Evolutionary conservation across 2,113 vertebrate genomes (phyloP).

Genomic region (Tautogolabrus adspersus): DNA sequence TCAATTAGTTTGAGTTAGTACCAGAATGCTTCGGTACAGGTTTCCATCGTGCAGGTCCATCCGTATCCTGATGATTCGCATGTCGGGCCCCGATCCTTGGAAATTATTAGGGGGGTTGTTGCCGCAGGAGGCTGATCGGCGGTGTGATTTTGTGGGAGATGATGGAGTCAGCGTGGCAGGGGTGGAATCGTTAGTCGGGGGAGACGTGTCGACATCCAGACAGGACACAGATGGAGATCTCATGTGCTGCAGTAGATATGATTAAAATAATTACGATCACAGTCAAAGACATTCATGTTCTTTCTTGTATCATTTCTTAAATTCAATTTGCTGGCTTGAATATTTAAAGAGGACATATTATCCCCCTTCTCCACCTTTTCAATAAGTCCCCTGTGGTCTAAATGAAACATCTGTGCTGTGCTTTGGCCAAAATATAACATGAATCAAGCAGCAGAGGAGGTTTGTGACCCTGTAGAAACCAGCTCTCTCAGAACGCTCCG

Average conservation of each 20-base stretch:
- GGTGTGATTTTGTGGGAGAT: conserved; percentile 85
- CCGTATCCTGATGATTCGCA: conserved; percentile 89
- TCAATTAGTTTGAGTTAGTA: conserved; percentile 50
- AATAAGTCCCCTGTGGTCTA: too few relatives aligned
- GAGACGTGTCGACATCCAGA: conserved; percentile 85
- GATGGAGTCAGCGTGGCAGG: conserved; percentile 77
- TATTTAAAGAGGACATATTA: neutral
- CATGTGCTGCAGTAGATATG: conserved; percentile 81
- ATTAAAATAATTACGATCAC: conserved; percentile 2
- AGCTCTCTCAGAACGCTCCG: too few relatives aligned
- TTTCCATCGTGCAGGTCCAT: conserved; percentile 91
- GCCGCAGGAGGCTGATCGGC: conserved; percentile 93
- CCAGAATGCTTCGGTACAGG: conserved; percentile 93
- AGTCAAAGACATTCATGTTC: too few relatives aligned
- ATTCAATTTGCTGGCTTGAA: too few relatives aligned
- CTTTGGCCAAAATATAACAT: too few relatives aligned
- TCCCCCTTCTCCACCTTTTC: too few relatives aligned
- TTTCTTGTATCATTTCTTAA: too few relatives aligned
- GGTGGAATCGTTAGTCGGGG: conserved; percentile 68
- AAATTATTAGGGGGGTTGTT: conserved; percentile 70
- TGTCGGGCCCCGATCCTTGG: conserved; percentile 80
- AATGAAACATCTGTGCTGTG: too few relatives aligned
- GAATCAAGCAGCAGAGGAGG: too few relatives aligned
- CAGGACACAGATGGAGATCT: conserved; percentile 91
- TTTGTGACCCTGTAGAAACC: too few relatives aligned